Evolutionary conservation across 2,797 vertebrate genomes (phyloP).

Genomic region (Danio choprae): DNA sequence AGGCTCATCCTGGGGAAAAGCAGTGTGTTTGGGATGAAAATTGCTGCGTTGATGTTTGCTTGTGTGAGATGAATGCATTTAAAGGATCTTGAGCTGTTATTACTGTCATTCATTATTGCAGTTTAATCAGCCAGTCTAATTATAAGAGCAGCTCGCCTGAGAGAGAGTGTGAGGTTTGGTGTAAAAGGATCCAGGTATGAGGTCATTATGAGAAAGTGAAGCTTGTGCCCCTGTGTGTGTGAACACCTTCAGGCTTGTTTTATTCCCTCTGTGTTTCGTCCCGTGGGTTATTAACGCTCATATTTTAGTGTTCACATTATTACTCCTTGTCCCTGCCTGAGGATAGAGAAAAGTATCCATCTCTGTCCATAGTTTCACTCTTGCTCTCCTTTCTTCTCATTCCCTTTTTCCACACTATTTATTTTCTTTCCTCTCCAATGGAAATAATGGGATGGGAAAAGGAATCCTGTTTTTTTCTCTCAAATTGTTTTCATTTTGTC

Average conservation of each 20-base stretch:
- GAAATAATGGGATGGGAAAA: neutral
- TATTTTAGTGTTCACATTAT: slow-evolving; percentile 42
- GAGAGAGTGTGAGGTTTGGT: slow-evolving; percentile 19
- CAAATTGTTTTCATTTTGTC: neutral
- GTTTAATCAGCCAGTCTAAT: slow-evolving; percentile 1
- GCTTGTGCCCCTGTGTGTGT: slow-evolving; percentile 4
- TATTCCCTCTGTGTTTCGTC: slow-evolving; percentile 32
- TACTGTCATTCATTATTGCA: neutral
- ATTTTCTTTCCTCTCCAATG: slow-evolving; percentile 14
- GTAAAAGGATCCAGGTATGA: slow-evolving; percentile 28
- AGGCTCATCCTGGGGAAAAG: slow-evolving; percentile 28
- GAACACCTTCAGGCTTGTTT: slow-evolving; percentile 20
- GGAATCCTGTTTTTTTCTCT: neutral
- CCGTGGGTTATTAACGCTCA: slow-evolving; percentile 38
- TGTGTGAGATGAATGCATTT: slow-evolving; percentile 14
- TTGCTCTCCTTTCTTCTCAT: neutral
- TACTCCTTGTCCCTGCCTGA: slow-evolving; percentile 43
- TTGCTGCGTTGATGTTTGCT: slow-evolving; percentile 6
- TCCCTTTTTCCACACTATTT: slow-evolving; percentile 18
- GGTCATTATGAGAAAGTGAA: slow-evolving; percentile 23
- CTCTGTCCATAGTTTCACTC: neutral
- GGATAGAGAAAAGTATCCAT: slow-evolving; percentile 46
- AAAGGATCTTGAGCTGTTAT: neutral
- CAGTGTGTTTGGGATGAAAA: neutral
- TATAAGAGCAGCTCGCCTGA: neutral